Conservation (phyloP, 2,888 invertebrate genomes). For the Eucera pruinosa region DNA sequence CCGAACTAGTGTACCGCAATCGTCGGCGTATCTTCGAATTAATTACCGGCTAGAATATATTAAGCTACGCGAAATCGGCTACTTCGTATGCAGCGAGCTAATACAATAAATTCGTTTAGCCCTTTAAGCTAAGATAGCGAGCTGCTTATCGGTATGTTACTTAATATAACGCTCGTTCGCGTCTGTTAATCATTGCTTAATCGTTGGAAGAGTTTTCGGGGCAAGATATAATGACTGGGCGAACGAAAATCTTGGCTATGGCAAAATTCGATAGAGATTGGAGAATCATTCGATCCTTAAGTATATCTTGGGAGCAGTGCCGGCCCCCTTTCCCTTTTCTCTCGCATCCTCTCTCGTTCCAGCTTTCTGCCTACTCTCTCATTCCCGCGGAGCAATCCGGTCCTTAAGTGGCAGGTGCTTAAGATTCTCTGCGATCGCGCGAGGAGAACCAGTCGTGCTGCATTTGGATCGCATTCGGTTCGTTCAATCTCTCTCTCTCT, state of each 20-base stretch:
- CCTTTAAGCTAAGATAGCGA: too few relatives aligned
- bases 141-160: too few relatives aligned
- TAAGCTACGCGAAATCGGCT: too few relatives aligned
- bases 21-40: too few relatives aligned
- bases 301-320: slow-evolving; percentile 57
- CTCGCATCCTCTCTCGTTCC: slow-evolving; percentile 31
- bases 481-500: slow-evolving; percentile 43
- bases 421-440: slow-evolving; percentile 76
- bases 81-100: too few relatives aligned
- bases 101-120: too few relatives aligned
- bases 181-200: too few relatives aligned
- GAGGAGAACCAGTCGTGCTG: slow-evolving; percentile 76
- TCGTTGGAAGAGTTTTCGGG: too few relatives aligned
- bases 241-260: not conserved
- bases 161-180: too few relatives aligned
- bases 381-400: slow-evolving; percentile 72
- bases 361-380: slow-evolving; percentile 61
- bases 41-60: too few relatives aligned
- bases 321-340: slow-evolving; percentile 20
- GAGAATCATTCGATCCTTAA: slow-evolving; percentile 65
- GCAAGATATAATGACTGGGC: too few relatives aligned
- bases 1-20: too few relatives aligned
- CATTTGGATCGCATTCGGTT: slow-evolving; percentile 76
- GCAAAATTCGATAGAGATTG: slow-evolving; percentile 46
- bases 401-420: slow-evolving; percentile 78